Base-by-base conservation (phyloP, 2,797 vertebrate genomes). In the Ptychobarbus kaznakovi region DNA sequence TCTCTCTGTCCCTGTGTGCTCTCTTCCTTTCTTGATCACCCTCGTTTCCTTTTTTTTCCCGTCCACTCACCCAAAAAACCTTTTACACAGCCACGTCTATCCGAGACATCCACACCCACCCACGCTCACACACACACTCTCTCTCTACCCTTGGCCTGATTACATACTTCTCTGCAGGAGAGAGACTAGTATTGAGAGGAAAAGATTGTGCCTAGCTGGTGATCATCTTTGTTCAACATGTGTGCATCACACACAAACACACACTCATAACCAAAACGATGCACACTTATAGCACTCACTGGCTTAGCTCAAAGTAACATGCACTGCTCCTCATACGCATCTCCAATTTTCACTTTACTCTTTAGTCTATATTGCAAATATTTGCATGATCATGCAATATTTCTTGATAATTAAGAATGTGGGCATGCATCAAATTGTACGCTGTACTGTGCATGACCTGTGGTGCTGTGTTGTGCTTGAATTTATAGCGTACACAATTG, bases 151-250 rank as follows among this genome's bases (percentile, higher is more conserved):
- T 80, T 80, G 83, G 72, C 73, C 83, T 87, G 81, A 83, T 88
- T 87, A 85, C 40, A 85, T 58, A 74, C n/a, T 40, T 75, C 44
- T 83, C 77, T 84, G 51, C 63, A 76, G 80, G 61, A 80, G 73
- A 84, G 75, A 85, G 63, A 63, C 40, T 68, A 69, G 66, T 40
- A 74, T 76, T 46, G 69, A 75, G n/a, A 49, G 78, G 44, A 69
- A 89, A 87, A 66, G 66, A 89, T 70, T 75, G 80, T 84, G 81
- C 84, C 83, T 88, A 66, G 83, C 66, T 44, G 80, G 58, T 73
- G 63, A 73, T 86, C 63, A 20, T 86, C 58, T 82, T 42, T 25
- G n/a, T 81, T 82, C 61, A 51, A 79, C 81, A 66, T 42, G 70
- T 75, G 70, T 25, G 75, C 84, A 70, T 78, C 68, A 49, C 63